Evolutionary conservation across 2,888 invertebrate species (phyloP).

Genomic region (Heliconius erato): DNA sequence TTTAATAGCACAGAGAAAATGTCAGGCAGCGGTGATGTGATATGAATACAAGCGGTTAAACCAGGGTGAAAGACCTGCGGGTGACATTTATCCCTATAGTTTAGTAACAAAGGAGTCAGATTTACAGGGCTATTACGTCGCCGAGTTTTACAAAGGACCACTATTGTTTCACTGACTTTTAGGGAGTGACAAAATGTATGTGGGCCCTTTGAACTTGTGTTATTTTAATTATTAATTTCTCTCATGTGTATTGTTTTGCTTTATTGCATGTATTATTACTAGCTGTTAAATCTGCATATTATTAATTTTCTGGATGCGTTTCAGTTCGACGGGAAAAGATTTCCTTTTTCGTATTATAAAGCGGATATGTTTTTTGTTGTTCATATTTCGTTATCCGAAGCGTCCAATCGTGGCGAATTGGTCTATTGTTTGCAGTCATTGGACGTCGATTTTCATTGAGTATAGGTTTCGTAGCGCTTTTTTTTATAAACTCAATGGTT

Average conservation of each 20-base stretch:
- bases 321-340: neutral
- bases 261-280: neutral
- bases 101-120: conserved; percentile 73
- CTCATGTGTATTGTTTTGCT: conserved; percentile 3
- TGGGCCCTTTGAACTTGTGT: conserved; percentile 59
- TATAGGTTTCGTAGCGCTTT: conserved; percentile 47
- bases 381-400: conserved; percentile 46
- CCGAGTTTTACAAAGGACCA: conserved; percentile 59
- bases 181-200: conserved; percentile 61
- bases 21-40: conserved; percentile 27
- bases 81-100: conserved; percentile 77
- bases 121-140: conserved; percentile 70
- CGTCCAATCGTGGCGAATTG: conserved; percentile 45
- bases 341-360: conserved; percentile 17
- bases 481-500: conserved; percentile 44
- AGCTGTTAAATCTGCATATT: conserved; percentile 18
- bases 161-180: conserved; percentile 66
- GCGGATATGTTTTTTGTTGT: conserved; percentile 37
- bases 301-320: neutral
- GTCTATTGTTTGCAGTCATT: conserved; percentile 51
- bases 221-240: conserved; percentile 38
- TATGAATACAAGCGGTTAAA: conserved; percentile 35
- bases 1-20: conserved; percentile 20
- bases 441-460: conserved; percentile 46
- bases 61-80: conserved; percentile 55